Percentiles rank a stretch among this genome's conserved stretches.
Conservation (phyloP, 1,140 invertebrate species). For the Neuroterus valhalla region DNA sequence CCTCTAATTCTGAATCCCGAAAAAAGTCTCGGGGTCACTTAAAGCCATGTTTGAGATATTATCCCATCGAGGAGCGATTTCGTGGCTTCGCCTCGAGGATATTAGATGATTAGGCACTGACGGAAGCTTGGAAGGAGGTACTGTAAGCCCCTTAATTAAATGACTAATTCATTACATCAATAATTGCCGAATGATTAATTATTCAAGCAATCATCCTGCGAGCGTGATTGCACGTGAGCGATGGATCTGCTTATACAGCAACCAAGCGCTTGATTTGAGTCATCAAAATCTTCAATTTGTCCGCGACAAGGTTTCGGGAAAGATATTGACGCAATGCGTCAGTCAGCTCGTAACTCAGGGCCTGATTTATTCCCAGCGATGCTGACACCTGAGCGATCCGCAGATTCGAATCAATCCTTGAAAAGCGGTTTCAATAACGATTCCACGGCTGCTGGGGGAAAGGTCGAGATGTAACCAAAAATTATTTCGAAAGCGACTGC, state of each 20-base stretch:
- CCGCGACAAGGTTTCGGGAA: not conserved
- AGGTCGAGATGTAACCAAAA: conserved; percentile 22
- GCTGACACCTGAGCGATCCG: conserved; percentile 14
- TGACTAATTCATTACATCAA: conserved; percentile 13
- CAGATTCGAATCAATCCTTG: conserved; percentile 17
- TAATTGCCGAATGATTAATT: conserved; percentile 13
- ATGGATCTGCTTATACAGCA: not conserved
- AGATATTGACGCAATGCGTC: conserved; percentile 6
- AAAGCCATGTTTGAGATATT: no score
- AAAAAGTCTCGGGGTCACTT: no score
- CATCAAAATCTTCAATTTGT: conserved; percentile 16
- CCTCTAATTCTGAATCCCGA: no score
- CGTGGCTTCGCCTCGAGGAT: not conserved
- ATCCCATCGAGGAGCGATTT: no score
- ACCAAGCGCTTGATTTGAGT: not conserved
- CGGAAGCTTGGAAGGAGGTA: not conserved
- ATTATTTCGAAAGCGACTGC: conserved; percentile 13
- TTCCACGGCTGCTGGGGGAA: conserved; percentile 11
- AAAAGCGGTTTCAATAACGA: conserved; percentile 13
- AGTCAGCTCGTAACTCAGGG: not conserved
- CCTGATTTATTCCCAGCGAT: conserved; percentile 1
- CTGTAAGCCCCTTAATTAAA: conserved; percentile 1
- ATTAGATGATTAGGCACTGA: not conserved
- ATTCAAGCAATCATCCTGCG: not conserved
- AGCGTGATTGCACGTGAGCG: conserved; percentile 5